Base-by-base conservation (phyloP, 2,113 vertebrate genomes). In the Brachionichthys hirsutus region DNA sequence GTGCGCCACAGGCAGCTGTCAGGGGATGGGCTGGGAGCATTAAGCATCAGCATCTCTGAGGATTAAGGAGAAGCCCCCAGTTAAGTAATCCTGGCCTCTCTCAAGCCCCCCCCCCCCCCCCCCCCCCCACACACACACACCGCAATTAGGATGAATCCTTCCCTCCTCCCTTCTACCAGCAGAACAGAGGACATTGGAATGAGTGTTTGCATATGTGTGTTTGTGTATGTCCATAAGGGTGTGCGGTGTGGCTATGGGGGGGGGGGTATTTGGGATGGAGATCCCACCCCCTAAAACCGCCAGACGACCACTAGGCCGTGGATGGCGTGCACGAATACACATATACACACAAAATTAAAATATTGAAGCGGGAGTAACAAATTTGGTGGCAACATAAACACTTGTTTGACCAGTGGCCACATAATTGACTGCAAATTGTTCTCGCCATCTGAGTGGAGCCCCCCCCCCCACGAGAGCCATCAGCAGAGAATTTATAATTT, bases 41-140 rank as follows among this genome's bases (percentile, higher is more conserved):
- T 89, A 89, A n/a, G 47, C 80, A 88, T 89, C 84, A 85, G 82
- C 83, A 86, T 88, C 81, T 85, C 70, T 82, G 70, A 24, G 83
- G 88, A 88, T 84, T 81, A 87, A 77, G 73, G 62, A 82, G 84
- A 90, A 90, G 79, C 83, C 78, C 81, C 81, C 60, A 76, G 68
- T 89, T 87, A 90, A 76, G 68, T 89, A 88, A 90, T 88, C 87
- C 83, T 64, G 83, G 80, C 85, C 77, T 86, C 85, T 85, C 83
- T 90, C 75, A 84, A 79, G 78, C 67, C 76, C 87, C 84, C 87
- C 73, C n/a, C n/a, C n/a, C n/a, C n/a, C n/a, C n/a, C n/a, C n/a
- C n/a, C n/a, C n/a, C n/a, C n/a, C n/a, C n/a, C n/a, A n/a, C n/a
- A n/a, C n/a, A n/a, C n/a, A 73, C 85, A 86, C 82, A 75, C 86